A percentile compares a stretch with the other conserved stretches of the same genome.
Conservation (phyloP, 2,888 invertebrate species). For the Stenodera caucasica region DNA sequence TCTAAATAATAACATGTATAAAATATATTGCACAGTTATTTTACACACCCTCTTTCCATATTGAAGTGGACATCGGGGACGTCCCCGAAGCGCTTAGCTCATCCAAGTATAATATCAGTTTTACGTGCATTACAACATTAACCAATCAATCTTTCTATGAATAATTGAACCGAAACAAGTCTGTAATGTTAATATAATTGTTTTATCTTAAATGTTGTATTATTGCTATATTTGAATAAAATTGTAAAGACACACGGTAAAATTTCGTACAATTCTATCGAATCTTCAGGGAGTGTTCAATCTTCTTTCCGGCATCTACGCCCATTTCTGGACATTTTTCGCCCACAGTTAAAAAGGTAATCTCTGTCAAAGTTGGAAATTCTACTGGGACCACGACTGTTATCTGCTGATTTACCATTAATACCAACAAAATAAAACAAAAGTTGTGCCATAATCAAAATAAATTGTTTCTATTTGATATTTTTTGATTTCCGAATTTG, state of each 20-base stretch:
- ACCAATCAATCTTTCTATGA: slow-evolving; percentile 42
- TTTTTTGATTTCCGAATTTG: too few species aligned
- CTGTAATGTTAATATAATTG: slow-evolving; percentile 5
- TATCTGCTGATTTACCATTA: neutral
- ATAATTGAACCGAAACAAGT: slow-evolving; percentile 27
- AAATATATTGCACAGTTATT: slow-evolving; percentile 44
- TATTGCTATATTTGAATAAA: neutral
- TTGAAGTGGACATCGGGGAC: slow-evolving; percentile 49
- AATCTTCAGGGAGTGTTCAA: slow-evolving; percentile 54
- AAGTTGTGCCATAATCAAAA: neutral
- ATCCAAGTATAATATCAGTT: slow-evolving; percentile 40
- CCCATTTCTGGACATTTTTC: slow-evolving; percentile 48
- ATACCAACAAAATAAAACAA: neutral
- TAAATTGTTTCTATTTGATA: neutral
- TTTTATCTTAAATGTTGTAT: neutral
- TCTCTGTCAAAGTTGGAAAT: slow-evolving; percentile 52
- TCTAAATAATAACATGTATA: slow-evolving; percentile 52
- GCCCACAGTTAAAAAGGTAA: slow-evolving; percentile 56
- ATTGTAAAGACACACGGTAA: neutral
- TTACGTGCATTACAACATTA: slow-evolving; percentile 39
- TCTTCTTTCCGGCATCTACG: slow-evolving; percentile 49
- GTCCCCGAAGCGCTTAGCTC: slow-evolving; percentile 39
- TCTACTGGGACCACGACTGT: slow-evolving; percentile 47
- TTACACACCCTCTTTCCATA: slow-evolving; percentile 41
- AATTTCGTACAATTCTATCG: neutral